phyloP scores from a whole-genome alignment of 1,140 invertebrate species.

The Drosophila quadrilineata region DNA sequence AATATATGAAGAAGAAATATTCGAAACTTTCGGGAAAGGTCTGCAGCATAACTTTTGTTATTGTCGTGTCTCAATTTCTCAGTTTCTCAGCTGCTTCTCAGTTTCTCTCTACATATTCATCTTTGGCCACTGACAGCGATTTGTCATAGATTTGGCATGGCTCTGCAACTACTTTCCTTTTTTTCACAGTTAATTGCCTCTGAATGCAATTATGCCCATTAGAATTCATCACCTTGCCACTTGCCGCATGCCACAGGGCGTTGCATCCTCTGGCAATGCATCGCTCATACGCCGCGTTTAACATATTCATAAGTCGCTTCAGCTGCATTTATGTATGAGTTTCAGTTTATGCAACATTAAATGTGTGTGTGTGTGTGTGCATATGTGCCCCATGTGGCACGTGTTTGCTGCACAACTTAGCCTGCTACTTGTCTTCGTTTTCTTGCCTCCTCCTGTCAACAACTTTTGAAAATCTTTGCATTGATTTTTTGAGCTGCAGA shows the following conservation, averaged over 20 bases:
- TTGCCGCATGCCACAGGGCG: too few species aligned
- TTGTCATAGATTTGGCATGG: conserved; percentile 35
- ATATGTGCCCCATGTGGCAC: conserved; percentile 39
- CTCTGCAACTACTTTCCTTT: conserved; percentile 19
- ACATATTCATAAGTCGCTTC: conserved; percentile 59
- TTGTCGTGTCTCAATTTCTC: background rate
- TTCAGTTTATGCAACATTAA: too few species aligned
- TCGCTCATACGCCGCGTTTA: conserved; percentile 59
- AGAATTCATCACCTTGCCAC: conserved; percentile 12
- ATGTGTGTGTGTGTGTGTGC: conserved; percentile 12
- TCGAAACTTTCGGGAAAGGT: too few species aligned
- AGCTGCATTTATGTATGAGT: conserved; percentile 4
- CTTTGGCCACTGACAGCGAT: conserved; percentile 18
- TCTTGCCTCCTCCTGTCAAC: background rate
- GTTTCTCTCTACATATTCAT: too few species aligned
- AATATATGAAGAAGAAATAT: too few species aligned
- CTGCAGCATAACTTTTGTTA: background rate
- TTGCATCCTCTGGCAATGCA: too few species aligned
- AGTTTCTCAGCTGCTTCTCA: too few species aligned
- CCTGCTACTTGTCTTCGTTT: background rate
- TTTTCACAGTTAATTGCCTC: conserved; percentile 23
- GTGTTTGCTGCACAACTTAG: conserved; percentile 44
- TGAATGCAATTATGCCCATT: background rate
- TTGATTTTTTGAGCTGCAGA: background rate
- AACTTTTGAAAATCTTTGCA: background rate